Base-by-base conservation (phyloP, 2,888 invertebrate genomes). In the Ormia ochracea region DNA sequence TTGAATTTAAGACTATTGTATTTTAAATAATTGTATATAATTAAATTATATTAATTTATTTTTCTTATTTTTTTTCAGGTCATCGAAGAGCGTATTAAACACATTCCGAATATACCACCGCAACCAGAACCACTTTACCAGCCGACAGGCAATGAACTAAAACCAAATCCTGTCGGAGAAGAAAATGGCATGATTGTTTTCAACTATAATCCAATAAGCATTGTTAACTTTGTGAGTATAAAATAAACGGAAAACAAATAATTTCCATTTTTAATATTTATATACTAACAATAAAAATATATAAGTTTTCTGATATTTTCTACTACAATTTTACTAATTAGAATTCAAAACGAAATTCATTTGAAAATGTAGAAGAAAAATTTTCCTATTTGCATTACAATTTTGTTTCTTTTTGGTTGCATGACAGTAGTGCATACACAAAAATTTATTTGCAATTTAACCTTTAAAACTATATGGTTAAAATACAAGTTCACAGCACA, bases 151-250 rank as follows among this genome's bases (percentile, higher is more conserved):
- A 93, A 93, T 86, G 96, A 96, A 90, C 92, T 94, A 21, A 93
- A 93, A 86, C 96, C 96, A 45, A 95, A 95, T 86, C 96, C 96
- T 2, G 94, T 96, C 5, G 96, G 96, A 12, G 96, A 96, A 87
- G 96, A 96, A 84, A 93, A 94, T 81, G 96, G 96, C 58, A 93
- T 94, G 12, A 93, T 96, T 17, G 93, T 96, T 75, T 96, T 93
- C 89, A 94, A 94, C 85, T 96, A 96, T 87, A 94, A 94, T 87
- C 96, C 96, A 9, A 94, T 94, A 90, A 95, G 95, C 88, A 94
- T 95, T 69, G 96, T 96, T 23, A 96, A 96, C 90, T 96, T 96
- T 90, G 96, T 96, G 90, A 93, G 94, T 91, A 84, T 28, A 1
- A 26, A 14, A 7, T n/a, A n/a, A n/a, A 58, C 28, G 26, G 17